Percentiles rank a stretch among this genome's conserved stretches.
phyloP scores from a whole-genome alignment of 1,140 invertebrate species.

The Mya arenaria region DNA sequence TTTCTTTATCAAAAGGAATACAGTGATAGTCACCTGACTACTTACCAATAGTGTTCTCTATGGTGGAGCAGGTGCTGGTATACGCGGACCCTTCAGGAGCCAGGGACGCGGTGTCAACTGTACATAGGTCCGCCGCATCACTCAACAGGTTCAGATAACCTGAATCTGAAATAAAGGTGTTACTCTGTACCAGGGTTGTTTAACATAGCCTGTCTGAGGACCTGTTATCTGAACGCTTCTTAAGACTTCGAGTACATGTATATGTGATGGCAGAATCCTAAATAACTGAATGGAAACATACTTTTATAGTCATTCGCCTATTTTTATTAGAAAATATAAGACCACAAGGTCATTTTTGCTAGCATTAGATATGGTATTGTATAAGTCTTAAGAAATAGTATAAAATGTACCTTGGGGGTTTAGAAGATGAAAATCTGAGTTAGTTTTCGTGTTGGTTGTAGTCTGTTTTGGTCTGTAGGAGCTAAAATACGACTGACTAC shows the following conservation, averaged over 20 bases:
- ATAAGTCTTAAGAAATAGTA: too few relatives aligned
- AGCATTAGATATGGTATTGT: too few relatives aligned
- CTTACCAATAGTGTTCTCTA: constrained; percentile 43
- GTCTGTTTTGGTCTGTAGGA: background rate
- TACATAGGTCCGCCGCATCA: background rate
- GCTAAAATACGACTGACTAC: constrained; percentile 31
- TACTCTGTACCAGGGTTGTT: background rate
- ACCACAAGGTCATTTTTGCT: too few relatives aligned
- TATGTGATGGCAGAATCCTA: background rate
- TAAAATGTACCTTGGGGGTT: too few relatives aligned
- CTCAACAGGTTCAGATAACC: constrained; percentile 23
- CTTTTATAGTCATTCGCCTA: too few relatives aligned
- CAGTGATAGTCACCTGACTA: too few relatives aligned
- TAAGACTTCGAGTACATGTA: background rate
- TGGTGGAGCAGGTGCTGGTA: constrained; percentile 21
- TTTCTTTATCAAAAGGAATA: too few relatives aligned
- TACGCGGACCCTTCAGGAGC: background rate
- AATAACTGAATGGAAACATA: too few relatives aligned
- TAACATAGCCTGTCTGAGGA: background rate
- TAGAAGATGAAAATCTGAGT: too few relatives aligned
- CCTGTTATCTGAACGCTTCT: background rate
- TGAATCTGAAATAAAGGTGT: too few relatives aligned
- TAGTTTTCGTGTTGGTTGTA: background rate
- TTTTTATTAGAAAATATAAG: too few relatives aligned
- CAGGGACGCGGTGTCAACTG: background rate